Evolutionary conservation across 2,113 vertebrate species (phyloP), one percentile per base, ranked within the genome.

Genomic region (Typhlomys cinereus): DNA sequence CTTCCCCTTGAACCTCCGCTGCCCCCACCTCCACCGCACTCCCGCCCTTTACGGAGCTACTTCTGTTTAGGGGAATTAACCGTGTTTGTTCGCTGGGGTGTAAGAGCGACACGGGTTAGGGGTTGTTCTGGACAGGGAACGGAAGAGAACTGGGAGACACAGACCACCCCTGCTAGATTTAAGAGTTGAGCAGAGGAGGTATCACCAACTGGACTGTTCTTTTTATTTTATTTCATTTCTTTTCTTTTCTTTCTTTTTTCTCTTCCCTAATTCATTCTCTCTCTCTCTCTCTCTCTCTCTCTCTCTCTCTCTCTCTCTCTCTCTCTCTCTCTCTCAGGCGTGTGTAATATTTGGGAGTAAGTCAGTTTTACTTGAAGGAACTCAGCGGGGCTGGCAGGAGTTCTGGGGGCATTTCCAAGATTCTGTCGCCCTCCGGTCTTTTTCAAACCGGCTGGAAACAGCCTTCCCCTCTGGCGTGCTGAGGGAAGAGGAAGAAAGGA

Each of bases 401-500:
- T n/a, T n/a, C n/a, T n/a, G 29, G 36, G 15, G 2, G 18, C 31
- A 50, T 13, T 83, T 27, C 4, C 21, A 66, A 66, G 39, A 62
- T 14, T n/a, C 79, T 23, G 9, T 5, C 20, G 20, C 54, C 41
- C 31, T 10, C 0, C 41, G 14, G 27, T 41, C 31, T 11, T 0
- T 0, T 2, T 46, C 17, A 59, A 62, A 41, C 54, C 21, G 54
- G 54, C 15, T 57, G 54, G 54, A 12, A 52, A 57, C 21, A n/a
- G 54, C 41, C 41, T 34, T 17, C 57, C 57, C n/a, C 78, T 46
- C 39, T 31, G 17, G 29, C 31, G 29, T 39, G 12, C 0, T 7
- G 7, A 1, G 0, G 7, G 21, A 31, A 34, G 21, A 62, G 61
- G 20, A 0, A 0, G 7, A 4, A 2, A 31, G 36, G 20, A 75